Conservation (phyloP, 2,797 vertebrate genomes). For the Epinephelus awoara region DNA sequence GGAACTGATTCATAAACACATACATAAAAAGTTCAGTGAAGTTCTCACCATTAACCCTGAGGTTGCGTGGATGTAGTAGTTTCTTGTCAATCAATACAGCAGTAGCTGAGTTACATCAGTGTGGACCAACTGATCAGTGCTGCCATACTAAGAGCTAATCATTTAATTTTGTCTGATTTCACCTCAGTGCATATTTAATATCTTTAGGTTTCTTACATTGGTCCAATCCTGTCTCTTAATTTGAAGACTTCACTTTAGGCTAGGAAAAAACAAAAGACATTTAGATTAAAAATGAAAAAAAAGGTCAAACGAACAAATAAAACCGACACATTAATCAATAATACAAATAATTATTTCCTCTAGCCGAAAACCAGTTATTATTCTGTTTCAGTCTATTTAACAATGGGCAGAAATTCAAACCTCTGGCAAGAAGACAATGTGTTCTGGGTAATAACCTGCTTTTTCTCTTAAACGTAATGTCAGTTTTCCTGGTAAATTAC, state of each 20-base stretch:
- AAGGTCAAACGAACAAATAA: not conserved
- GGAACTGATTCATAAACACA: too few species aligned
- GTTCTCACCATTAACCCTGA: too few species aligned
- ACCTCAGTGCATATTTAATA: not conserved
- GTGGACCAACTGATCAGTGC: not conserved
- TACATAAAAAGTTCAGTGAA: too few species aligned
- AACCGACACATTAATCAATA: not conserved
- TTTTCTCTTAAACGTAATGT: conserved; percentile 1
- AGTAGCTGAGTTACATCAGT: not conserved
- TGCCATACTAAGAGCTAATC: not conserved
- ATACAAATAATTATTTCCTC: not conserved
- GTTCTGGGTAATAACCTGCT: not conserved
- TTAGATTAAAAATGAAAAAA: too few species aligned
- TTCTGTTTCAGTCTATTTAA: not conserved
- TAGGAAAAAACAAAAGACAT: too few species aligned
- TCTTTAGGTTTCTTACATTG: not conserved
- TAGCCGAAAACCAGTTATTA: not conserved
- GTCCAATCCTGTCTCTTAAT: too few species aligned
- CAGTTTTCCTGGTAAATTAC: not conserved
- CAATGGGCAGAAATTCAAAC: not conserved
- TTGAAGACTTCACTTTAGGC: too few species aligned
- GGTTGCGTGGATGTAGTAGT: too few species aligned
- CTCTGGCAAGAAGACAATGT: not conserved
- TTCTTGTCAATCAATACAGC: not conserved
- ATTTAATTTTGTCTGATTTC: too few species aligned